A percentile compares a stretch with the other conserved stretches of the same genome.
Conservation (phyloP, 2,113 vertebrate genomes). For the Salvelinus alpinus region DNA sequence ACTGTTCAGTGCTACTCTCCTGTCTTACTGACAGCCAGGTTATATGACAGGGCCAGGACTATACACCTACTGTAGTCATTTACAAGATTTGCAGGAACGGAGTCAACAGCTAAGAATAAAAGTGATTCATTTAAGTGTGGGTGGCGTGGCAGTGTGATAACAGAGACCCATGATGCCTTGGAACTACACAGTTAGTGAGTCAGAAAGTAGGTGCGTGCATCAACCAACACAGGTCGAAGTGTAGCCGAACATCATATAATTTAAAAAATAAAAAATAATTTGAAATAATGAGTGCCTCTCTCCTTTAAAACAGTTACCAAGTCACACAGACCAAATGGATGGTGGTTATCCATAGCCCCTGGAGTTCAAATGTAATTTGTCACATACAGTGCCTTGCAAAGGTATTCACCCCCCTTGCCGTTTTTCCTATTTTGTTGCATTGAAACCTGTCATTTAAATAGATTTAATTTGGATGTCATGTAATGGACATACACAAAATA, state of each 20-base stretch:
- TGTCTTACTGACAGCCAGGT: background rate
- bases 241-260: background rate
- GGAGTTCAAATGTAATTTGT: background rate
- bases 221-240: background rate
- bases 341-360: background rate
- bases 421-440: too few relatives aligned
- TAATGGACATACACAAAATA: too few relatives aligned
- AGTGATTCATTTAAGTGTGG: background rate
- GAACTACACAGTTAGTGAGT: background rate
- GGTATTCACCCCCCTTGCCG: too few relatives aligned
- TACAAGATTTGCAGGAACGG: conserved; percentile 14
- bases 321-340: background rate
- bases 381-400: too few relatives aligned
- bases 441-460: too few relatives aligned
- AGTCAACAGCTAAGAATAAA: background rate
- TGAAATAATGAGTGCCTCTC: too few relatives aligned
- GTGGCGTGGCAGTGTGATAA: background rate
- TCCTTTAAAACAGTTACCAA: background rate
- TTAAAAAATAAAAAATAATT: too few relatives aligned
- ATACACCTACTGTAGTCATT: background rate
- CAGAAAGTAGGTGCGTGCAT: background rate
- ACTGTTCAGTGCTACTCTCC: conserved; percentile 11
- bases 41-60: background rate
- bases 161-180: background rate
- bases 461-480: too few relatives aligned